Conservation (phyloP, 1,140 invertebrate genomes). For the Drosophila sucinea region DNA sequence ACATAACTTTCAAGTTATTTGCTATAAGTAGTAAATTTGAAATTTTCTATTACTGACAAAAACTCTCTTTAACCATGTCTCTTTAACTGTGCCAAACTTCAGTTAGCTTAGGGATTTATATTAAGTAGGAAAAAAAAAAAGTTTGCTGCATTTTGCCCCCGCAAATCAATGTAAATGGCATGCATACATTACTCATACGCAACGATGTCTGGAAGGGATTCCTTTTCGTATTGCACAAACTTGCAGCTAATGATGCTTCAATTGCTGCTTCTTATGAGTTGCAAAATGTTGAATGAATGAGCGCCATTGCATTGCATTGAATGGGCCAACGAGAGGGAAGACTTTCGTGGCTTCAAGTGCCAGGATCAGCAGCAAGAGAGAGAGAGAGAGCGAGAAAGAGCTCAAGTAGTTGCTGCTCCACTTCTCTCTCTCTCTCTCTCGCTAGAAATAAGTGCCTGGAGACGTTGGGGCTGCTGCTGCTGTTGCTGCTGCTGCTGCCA, state of each 20-base stretch:
- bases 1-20: too few species aligned
- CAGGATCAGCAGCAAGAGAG: not conserved
- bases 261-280: constrained; percentile 78
- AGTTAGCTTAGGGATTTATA: constrained; percentile 7
- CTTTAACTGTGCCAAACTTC: not conserved
- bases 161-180: constrained; percentile 77
- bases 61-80: not conserved
- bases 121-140: constrained; percentile 4
- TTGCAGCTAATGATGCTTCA: constrained; percentile 80
- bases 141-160: constrained; percentile 30
- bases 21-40: not conserved
- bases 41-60: not conserved
- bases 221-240: constrained; percentile 39
- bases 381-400: not conserved
- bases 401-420: not conserved
- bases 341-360: constrained; percentile 13
- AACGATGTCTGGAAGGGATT: constrained; percentile 43
- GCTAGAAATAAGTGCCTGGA: constrained; percentile 59
- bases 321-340: constrained; percentile 36
- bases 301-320: constrained; percentile 75
- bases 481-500: constrained; percentile 23
- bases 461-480: constrained; percentile 22
- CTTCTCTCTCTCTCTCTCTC: not conserved
- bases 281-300: constrained; percentile 80
- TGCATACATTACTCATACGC: constrained; percentile 80